These are phyloP conservation scores for Thunnus maccoyii DNA, from an alignment of 2,113 vertebrate species.

Conservation along the genomic window DNA sequence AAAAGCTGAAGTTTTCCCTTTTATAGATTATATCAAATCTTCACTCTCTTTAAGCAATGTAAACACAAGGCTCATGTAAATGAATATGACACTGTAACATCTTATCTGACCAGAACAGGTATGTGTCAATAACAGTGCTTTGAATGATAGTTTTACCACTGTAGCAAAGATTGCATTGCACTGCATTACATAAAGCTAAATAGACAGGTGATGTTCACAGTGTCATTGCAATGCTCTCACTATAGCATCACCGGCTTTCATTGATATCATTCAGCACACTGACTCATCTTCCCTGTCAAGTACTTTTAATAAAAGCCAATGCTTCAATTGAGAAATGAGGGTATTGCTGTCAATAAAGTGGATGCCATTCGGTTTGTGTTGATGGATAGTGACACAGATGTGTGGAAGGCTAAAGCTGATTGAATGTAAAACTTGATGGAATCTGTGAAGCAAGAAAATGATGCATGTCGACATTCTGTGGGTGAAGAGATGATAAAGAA, in stretches of 20 bases:
- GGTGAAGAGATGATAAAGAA: neutral
- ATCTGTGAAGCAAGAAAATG: neutral
- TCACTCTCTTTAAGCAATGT: too few species aligned
- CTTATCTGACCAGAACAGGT: too few species aligned
- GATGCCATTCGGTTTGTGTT: neutral
- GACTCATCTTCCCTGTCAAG: neutral
- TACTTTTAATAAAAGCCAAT: slow-evolving; percentile 24
- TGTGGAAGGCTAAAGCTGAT: neutral
- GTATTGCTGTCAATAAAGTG: neutral
- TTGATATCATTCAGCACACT: slow-evolving; percentile 10
- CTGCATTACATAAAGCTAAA: neutral
- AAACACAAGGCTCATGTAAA: too few species aligned
- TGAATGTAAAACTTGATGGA: neutral
- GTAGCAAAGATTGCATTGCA: neutral
- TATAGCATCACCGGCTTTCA: neutral
- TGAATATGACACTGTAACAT: too few species aligned
- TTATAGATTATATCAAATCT: too few species aligned
- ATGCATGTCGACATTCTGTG: neutral
- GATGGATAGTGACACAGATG: neutral
- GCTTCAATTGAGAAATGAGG: neutral
- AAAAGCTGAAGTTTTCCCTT: too few species aligned
- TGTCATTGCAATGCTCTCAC: neutral
- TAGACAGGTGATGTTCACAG: neutral
- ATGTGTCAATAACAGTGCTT: too few species aligned
- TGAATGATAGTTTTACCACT: neutral